Evolutionary conservation across 2,888 invertebrate genomes (phyloP), one percentile per base, ranked within the genome.

Genomic region (Amiota communis): DNA sequence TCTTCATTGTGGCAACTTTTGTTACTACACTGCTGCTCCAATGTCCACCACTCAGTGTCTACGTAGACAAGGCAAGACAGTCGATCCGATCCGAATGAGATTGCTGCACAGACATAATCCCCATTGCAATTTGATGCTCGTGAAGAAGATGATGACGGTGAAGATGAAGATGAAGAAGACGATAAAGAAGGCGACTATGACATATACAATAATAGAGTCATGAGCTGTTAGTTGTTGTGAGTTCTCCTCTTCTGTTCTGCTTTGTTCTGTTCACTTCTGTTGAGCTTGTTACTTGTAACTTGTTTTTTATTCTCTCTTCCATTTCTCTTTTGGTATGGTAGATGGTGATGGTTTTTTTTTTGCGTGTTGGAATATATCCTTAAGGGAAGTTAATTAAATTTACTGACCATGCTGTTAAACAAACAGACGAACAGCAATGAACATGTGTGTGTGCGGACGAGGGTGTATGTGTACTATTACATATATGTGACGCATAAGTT

Each of bases 371-470:
- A 81, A 83, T 83, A 86, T 86, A 84, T 84, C 83, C 83, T 83
- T 83, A 84, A 86, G 83, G 86, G 83, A 83, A 83, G 83, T 83
- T 83, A 83, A 83, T 83, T 83, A 83, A 83, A 83, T 83, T 83
- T 83, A 83, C 83, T 83, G 83, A 83, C 83, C 83, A 86, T 85
- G 85, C 78, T 85, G 85, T 81, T 81, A 83, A 86, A 82, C 84
- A 85, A 83, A 87, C 84, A 83, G 78, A 80, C 75, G 79, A 78
- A 53, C 73, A 78, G 75, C 78, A 78, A 77, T 80, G 78, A 71
- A 57, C 59, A 68, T 53, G 73, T 53, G n/a, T 73, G 67, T 69
- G 46, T 63, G 23, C n/a, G 53, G 64, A 13, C 9, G 59, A 48
- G 53, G 36, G 23, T 23, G 46, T 63, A 63, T 70, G 23, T 48